Base-by-base conservation (phyloP, 1,140 invertebrate species). In the Macrobrachium rosenbergii region DNA sequence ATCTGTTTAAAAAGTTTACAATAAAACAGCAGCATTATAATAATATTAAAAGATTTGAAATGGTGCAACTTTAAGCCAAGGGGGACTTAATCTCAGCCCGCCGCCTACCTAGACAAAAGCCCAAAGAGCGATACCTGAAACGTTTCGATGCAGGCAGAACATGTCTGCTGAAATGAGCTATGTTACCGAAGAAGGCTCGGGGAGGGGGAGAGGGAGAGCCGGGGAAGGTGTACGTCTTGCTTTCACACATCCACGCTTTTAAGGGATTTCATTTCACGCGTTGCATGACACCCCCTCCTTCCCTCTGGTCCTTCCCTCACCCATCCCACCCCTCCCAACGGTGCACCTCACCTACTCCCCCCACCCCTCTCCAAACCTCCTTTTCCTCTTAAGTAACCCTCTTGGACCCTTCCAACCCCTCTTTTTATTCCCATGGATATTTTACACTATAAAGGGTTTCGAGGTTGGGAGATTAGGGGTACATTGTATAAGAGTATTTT, bases 381-480 rank as follows among this genome's bases (percentile, higher is more conserved):
- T 67, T 73, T 59, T 23, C 64, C n/a, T n/a, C 64, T 62, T 76
- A 60, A 45, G 64, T 73, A 67, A 21, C 63, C 52, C 69, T 60
- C 82, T 67, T 58, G 17, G 69, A 75, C 21, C 21, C 82, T 60
- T 21, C 59, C 75, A 64, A 16, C 52, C 37, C 19, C 59, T 67
- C 60, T 16, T 23, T 78, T 45, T 45, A 43, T 45, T 78, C 76
- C 21, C 28, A 37, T 37, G 28, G 28, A 37, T 37, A 37, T 37
- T 37, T 37, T 37, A 37, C 28, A 37, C 28, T 37, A 3, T 37
- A 37, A 37, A 3, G 28, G 28, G 28, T 37, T 37, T 37, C 28
- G 28, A 37, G 28, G 28, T 37, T 37, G 28, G 28, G 28, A 37
- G 28, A 37, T 37, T 37, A 37, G 28, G 28, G 28, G 28, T 37